Percentiles rank a stretch among this genome's conserved stretches.
phyloP scores from a whole-genome alignment of 1,140 invertebrate species.

The Drepana arcuata region DNA sequence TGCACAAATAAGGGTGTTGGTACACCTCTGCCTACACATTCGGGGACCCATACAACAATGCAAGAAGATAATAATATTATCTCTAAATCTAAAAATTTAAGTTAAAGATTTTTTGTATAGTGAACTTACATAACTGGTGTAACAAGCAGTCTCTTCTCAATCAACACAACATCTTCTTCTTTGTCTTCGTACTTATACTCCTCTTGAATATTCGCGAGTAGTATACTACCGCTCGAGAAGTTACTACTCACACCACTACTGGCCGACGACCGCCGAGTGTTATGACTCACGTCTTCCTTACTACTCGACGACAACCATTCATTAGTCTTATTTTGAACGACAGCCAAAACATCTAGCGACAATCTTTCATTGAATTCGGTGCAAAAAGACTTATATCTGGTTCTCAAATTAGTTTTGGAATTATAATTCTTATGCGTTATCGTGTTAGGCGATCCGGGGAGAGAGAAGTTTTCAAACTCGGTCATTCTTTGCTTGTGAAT shows the following conservation, averaged over 20 bases:
- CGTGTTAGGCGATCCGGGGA: conserved; percentile 48
- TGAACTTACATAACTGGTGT: conserved; percentile 67
- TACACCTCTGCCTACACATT: no score
- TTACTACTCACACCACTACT: conserved; percentile 60
- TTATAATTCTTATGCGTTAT: conserved; percentile 59
- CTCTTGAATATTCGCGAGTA: conserved; percentile 75
- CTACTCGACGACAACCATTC: conserved; percentile 44
- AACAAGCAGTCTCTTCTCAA: conserved; percentile 78
- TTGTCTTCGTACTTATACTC: conserved; percentile 83
- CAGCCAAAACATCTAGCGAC: no score
- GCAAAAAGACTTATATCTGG: no score
- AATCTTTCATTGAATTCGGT: no score
- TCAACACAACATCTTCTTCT: conserved; percentile 79
- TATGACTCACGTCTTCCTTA: conserved; percentile 24
- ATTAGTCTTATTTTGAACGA: conserved; percentile 56
- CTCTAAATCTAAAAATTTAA: no score
- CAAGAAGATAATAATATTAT: no score
- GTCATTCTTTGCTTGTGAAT: conserved; percentile 29
- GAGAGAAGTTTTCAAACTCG: conserved; percentile 53
- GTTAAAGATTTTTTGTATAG: no score
- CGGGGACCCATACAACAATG: no score
- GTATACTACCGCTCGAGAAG: conserved; percentile 46
- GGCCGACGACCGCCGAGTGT: conserved; percentile 56
- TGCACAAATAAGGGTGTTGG: no score
- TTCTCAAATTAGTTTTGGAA: conserved; percentile 3